These are phyloP conservation scores for Tetragonula clypearis DNA, from an alignment of 1,140 invertebrate genomes.

Conservation along the genomic window DNA sequence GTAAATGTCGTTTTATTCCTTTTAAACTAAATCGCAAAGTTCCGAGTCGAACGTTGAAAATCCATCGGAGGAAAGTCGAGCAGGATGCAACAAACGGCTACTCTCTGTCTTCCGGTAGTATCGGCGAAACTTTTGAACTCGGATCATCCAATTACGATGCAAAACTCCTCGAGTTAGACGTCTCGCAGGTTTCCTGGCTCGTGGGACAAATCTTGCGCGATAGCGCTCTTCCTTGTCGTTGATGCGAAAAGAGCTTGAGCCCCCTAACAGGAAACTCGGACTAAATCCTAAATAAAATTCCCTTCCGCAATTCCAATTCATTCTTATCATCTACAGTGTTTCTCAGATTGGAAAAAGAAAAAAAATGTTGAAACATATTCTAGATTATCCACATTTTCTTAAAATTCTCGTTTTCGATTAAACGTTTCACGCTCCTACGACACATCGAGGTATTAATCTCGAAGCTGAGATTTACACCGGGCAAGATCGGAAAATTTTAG, in stretches of 20 bases:
- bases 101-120: conserved; percentile 39
- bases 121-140: conserved; percentile 61
- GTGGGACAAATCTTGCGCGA: conserved; percentile 35
- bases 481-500: too few species aligned
- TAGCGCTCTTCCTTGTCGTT: background rate
- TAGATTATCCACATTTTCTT: background rate
- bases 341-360: too few species aligned
- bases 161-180: conserved; percentile 62
- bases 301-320: background rate
- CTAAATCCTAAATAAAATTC: conserved; percentile 41
- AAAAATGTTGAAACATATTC: too few species aligned
- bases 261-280: background rate
- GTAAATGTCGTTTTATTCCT: background rate
- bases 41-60: conserved; percentile 33
- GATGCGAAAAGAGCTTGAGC: conserved; percentile 42
- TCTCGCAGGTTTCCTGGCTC: conserved; percentile 40
- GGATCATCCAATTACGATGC: conserved; percentile 70
- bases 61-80: conserved; percentile 12
- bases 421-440: too few species aligned
- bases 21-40: conserved; percentile 42
- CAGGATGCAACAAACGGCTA: conserved; percentile 34
- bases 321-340: too few species aligned
- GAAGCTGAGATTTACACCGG: too few species aligned
- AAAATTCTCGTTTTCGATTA: too few species aligned
- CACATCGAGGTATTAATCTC: too few species aligned